Base-by-base conservation (phyloP, 2,888 invertebrate genomes). In the Andrena trimmerana region DNA sequence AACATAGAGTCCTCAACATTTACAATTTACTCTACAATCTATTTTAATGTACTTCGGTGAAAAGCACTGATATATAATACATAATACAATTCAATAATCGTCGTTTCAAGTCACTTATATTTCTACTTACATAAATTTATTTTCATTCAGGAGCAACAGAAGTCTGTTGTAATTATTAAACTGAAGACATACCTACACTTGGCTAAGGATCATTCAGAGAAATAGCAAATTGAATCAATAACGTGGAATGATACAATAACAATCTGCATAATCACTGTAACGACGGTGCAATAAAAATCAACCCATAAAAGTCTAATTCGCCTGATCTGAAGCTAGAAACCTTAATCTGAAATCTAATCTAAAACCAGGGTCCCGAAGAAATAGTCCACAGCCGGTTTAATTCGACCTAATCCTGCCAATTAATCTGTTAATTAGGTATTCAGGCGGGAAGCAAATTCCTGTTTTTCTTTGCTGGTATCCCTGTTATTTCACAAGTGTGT, bases 391-490 rank as follows among this genome's bases (percentile, higher is more conserved):
- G 16, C 7, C 10, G 2, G 5, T 27, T 48, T 69, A 57, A 36
- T 13, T 50, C 52, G 31, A 48, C 42, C n/a, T 60, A 70, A 70
- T 60, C 60, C 70, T n/a, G 4, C 16, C 16, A 71, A 60, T 71
- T 71, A 71, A 48, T 50, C 70, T 48, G 31, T 24, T 60, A 31
- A 60, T 60, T 60, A 31, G 10, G 33, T 16, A 60, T 70, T 70
- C 60, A 16, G 29, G 1, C 7, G 27, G n/a, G 48, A 29, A 20
- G 20, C 20, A 10, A 42, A 59, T 57, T 31, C 6, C 7, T 7
- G 1, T 3, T 16, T 20, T 48, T 60, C 48, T 13, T 13, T 10
- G 7, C 8, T 2, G 31, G 29, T 50, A 20, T 48, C 13, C 24
- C 16, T 10, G 20, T 13, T 31, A 27, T 27, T n/a, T 60, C 16